A percentile compares a stretch with the other conserved stretches of the same genome.
phyloP scores from a whole-genome alignment of 2,797 vertebrate genomes.

The Prunella strophiata region DNA sequence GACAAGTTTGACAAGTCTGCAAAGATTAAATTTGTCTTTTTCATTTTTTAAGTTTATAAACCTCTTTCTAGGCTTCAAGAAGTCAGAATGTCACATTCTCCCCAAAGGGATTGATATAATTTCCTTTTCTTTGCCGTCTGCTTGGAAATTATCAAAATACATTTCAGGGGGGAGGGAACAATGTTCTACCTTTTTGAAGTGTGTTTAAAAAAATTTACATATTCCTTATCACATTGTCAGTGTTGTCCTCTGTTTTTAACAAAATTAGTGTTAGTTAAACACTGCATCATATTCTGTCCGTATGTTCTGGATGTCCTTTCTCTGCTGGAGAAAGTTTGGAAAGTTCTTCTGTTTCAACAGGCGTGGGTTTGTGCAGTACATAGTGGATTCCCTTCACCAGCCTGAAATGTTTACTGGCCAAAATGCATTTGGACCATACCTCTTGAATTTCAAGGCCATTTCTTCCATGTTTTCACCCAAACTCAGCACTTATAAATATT shows the following conservation, averaged over 20 bases:
- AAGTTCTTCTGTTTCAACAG: background rate
- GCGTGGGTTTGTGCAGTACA: background rate
- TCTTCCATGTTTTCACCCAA: background rate
- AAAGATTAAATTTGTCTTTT: constrained; percentile 35
- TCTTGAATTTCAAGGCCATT: background rate
- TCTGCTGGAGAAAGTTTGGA: background rate
- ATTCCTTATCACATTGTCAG: background rate
- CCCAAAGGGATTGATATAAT: constrained; percentile 19
- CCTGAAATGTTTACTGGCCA: background rate
- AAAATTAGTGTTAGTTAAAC: background rate
- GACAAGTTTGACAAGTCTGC: constrained; percentile 64
- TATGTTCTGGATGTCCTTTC: background rate
- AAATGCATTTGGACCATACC: background rate
- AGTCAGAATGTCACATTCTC: constrained; percentile 59
- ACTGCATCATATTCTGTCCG: background rate
- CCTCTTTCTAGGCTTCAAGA: constrained; percentile 39
- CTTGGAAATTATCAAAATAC: constrained; percentile 49
- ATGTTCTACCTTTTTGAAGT: constrained; percentile 25
- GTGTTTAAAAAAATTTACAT: background rate
- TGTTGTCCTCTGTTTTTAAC: constrained; percentile 5
- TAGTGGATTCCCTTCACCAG: background rate
- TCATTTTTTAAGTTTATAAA: constrained; percentile 52
- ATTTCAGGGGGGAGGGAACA: constrained; percentile 12
- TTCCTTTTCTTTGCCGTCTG: constrained; percentile 8
- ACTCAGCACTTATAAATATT: background rate